These are phyloP conservation scores for Styela plicata DNA, from an alignment of 23 tunicate genomes.

Conservation along the genomic window DNA sequence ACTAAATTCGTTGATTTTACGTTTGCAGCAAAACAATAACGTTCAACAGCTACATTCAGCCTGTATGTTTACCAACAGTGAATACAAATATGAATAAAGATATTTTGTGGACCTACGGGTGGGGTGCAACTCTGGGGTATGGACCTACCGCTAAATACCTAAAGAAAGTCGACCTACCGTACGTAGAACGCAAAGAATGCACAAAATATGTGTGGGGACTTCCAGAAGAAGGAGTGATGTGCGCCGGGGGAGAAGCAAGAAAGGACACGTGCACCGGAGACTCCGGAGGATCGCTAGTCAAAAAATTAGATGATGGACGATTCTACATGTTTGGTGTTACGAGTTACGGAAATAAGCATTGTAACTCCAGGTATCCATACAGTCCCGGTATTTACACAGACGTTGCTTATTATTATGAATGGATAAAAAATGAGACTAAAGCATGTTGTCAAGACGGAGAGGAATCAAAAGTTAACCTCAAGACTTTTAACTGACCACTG, in stretches of 20 bases:
- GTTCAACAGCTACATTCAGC: constrained; percentile 45
- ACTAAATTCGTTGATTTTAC: too few relatives aligned
- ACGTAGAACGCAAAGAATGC: constrained; percentile 27
- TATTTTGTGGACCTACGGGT: constrained; percentile 37
- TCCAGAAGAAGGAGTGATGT: constrained; percentile 25
- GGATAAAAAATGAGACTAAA: constrained; percentile 3
- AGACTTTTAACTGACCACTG: too few relatives aligned
- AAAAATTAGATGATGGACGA: constrained; percentile 4
- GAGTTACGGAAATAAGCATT: constrained; percentile 46
- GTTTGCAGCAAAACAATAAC: constrained; percentile 31
- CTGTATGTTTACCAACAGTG: constrained; percentile 29
- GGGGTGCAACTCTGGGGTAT: constrained; percentile 41
- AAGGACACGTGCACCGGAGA: constrained; percentile 53
- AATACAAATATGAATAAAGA: constrained; percentile 29
- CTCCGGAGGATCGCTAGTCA: constrained; percentile 54
- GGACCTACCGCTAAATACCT: constrained; percentile 42
- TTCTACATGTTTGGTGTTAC: constrained; percentile 35
- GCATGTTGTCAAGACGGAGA: constrained; percentile 1
- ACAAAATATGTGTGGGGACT: constrained; percentile 28
- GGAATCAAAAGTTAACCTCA: not conserved
- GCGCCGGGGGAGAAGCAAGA: constrained; percentile 35
- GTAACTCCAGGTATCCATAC: constrained; percentile 34
- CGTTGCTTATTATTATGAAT: constrained; percentile 1
- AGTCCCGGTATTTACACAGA: constrained; percentile 37
- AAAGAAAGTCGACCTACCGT: constrained; percentile 36